Conservation (phyloP, 2,113 vertebrate genomes). For the Shinisaurus crocodilurus region DNA sequence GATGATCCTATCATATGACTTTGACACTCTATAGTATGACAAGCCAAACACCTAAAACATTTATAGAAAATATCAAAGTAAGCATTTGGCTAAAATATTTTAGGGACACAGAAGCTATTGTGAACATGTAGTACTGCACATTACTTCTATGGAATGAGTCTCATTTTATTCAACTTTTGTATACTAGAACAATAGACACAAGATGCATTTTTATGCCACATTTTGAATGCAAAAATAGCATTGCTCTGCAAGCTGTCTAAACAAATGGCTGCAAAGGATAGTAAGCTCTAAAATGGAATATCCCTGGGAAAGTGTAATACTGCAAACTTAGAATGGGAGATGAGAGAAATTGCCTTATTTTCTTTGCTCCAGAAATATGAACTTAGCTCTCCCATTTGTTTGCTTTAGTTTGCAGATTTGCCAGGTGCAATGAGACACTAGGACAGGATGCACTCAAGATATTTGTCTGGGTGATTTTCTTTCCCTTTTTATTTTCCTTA, state of each 20-base stretch:
- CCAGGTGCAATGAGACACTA: slow-evolving; percentile 77
- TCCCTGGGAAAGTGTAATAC: slow-evolving; percentile 88
- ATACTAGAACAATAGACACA: slow-evolving; percentile 47
- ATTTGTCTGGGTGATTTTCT: slow-evolving; percentile 68
- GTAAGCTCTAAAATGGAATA: slow-evolving; percentile 82
- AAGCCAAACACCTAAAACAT: not conserved
- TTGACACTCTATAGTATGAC: not conserved
- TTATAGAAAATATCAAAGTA: not conserved
- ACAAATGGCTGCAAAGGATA: slow-evolving; percentile 79
- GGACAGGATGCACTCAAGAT: slow-evolving; percentile 63
- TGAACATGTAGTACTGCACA: not conserved
- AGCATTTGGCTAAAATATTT: not conserved
- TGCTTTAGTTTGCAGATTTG: slow-evolving; percentile 79
- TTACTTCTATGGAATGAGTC: not conserved
- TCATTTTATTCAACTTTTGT: slow-evolving; percentile 10
- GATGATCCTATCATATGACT: not conserved
- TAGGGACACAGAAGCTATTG: not conserved
- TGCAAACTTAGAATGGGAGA: slow-evolving; percentile 73
- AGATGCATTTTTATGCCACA: slow-evolving; percentile 62
- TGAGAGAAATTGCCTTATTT: slow-evolving; percentile 82
- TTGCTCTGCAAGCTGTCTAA: slow-evolving; percentile 89
- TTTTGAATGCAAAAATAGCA: slow-evolving; percentile 78
- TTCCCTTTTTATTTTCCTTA: slow-evolving; percentile 60
- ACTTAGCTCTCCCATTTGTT: slow-evolving; percentile 82
- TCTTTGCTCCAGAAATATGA: slow-evolving; percentile 82